Evolutionary conservation across 2,113 vertebrate genomes (phyloP), one percentile per base, ranked within the genome.

Genomic region (Falcunculus frontatus): DNA sequence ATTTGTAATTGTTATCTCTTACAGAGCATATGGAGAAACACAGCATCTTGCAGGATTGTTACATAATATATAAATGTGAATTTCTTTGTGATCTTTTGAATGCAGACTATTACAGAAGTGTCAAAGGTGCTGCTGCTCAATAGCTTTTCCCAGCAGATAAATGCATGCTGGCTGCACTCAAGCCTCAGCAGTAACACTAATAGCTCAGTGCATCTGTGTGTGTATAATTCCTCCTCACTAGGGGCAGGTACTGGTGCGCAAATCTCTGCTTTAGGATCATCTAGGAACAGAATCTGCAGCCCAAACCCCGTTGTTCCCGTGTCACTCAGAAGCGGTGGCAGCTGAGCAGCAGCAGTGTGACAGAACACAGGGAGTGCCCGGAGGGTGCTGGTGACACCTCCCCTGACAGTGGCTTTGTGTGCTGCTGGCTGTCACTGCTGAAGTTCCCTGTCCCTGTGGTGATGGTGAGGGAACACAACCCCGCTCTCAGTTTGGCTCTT

Each of bases 1-100:
- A 81, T 94, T 91, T 92, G 74, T 81, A 96, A 68, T 86, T 89
- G 68, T 84, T 94, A 75, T 59, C 47, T 89, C 56, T 81, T 89
- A 42, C 16, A 89, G 72, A 84, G 64, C 83, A 84, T 30, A 78
- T 64, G 56, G 68, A 47, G 64, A 87, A 88, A 27, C 18, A 8
- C n/a, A 46, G 20, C 47, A 68, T 92, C 64, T 84, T 78, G 39
- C 44, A 67, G 55, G 50, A 77, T 86, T 70, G 70, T 57, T 92
- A 42, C 10, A 7, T 20, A 69, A 63, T 25, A 11, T 26, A 63
- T 26, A 35, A 91, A 75, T 59, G 30, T 42, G 55, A 63, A 21
- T 91, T 84, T 77, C 50, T 81, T 68, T 44, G 78, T 90, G 73
- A 53, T 96, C 50, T 69, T 87, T 35, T 67, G 70, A 81, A 37